phyloP scores from a whole-genome alignment of 2,888 invertebrate species.

The Eilema depressum region DNA sequence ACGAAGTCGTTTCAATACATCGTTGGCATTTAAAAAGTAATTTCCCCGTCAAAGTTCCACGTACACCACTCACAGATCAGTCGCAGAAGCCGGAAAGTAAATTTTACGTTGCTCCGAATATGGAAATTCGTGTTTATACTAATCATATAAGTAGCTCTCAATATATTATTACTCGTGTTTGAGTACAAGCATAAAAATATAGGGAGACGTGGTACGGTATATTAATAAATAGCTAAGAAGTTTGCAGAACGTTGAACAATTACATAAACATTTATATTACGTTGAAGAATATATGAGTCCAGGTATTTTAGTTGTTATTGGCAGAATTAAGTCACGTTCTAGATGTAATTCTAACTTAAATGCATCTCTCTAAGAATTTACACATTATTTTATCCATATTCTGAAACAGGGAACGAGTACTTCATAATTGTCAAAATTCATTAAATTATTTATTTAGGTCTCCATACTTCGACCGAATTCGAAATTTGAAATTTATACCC shows the following conservation, averaged over 20 bases:
- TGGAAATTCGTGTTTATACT: conserved; percentile 15
- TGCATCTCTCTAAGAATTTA: no score
- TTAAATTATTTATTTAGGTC: no score
- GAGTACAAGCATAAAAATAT: not conserved
- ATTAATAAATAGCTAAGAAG: not conserved
- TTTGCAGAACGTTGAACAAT: not conserved
- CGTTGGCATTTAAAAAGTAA: conserved; percentile 42
- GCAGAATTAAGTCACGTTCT: not conserved
- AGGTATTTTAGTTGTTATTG: no score
- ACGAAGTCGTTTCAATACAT: conserved; percentile 22
- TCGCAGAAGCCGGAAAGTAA: conserved; percentile 26
- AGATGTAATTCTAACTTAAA: not conserved
- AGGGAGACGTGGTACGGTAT: not conserved
- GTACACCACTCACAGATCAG: conserved; percentile 30
- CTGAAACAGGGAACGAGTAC: no score
- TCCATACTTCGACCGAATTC: no score
- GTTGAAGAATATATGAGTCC: not conserved
- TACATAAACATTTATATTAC: not conserved
- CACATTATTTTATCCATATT: no score
- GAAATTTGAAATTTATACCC: no score
- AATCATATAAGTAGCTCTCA: not conserved
- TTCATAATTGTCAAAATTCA: no score
- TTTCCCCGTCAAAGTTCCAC: conserved; percentile 32
- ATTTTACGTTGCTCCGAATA: conserved; percentile 33
- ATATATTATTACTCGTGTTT: not conserved